Percentiles rank a stretch among this genome's conserved stretches.
These are phyloP conservation scores for Drosophila sucinea DNA, from an alignment of 1,140 invertebrate genomes.

Conservation along the genomic window DNA sequence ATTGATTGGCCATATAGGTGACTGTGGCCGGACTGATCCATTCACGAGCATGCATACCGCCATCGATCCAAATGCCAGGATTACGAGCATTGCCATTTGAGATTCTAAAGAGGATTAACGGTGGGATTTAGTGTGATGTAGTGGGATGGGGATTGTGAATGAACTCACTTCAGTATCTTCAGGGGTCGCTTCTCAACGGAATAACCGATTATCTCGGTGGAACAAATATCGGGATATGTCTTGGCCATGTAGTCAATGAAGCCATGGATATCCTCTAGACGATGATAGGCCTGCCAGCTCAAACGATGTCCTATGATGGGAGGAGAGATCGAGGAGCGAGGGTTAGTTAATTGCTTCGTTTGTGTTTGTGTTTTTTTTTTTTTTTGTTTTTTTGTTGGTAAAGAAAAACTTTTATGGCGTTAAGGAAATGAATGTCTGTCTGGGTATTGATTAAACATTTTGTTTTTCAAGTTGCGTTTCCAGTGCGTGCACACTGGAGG, in stretches of 20 bases:
- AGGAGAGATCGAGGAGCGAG: no score
- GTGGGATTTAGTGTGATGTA: no score
- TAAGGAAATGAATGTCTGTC: constrained; percentile 41
- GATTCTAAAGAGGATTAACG: constrained; percentile 83
- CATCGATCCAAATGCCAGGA: constrained; percentile 87
- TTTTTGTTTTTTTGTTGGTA: neutral
- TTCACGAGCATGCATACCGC: constrained; percentile 95
- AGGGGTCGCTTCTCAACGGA: constrained; percentile 90
- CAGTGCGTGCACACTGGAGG: constrained; percentile 27
- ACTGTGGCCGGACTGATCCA: constrained; percentile 95
- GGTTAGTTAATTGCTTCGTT: constrained; percentile 21
- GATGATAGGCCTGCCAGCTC: constrained; percentile 92
- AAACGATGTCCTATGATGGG: constrained; percentile 87
- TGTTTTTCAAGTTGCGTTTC: constrained; percentile 7
- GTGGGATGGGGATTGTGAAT: neutral
- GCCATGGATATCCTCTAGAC: constrained; percentile 88
- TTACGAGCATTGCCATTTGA: constrained; percentile 86
- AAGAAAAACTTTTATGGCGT: constrained; percentile 14
- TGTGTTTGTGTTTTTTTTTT: neutral
- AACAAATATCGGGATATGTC: constrained; percentile 88
- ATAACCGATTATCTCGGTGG: constrained; percentile 89
- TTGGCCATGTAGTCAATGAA: constrained; percentile 89
- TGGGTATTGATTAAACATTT: constrained; percentile 75
- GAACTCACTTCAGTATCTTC: constrained; percentile 86
- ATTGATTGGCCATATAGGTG: constrained; percentile 91